Conservation (phyloP, 1,140 invertebrate genomes). For the Sycobia sp. region DNA sequence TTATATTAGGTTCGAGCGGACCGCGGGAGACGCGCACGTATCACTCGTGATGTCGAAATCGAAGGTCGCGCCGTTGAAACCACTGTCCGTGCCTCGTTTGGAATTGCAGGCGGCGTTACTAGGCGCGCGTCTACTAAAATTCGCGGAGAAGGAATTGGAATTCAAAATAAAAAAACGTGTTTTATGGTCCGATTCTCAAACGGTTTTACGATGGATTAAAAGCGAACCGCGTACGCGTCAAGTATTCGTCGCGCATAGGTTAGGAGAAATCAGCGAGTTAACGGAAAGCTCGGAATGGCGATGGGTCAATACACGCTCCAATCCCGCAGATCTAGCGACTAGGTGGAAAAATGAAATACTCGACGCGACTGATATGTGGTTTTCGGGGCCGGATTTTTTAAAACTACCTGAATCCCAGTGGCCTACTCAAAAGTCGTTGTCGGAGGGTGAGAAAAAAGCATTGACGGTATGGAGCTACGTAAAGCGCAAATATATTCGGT, state of each 20-base stretch:
- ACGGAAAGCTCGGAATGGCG: neutral
- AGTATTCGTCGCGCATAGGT: neutral
- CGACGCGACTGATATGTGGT: neutral
- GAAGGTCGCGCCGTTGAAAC: neutral
- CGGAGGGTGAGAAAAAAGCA: neutral
- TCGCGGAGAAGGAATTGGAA: neutral
- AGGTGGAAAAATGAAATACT: neutral
- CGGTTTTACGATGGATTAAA: neutral
- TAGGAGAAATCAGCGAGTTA: neutral
- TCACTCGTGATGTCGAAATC: neutral
- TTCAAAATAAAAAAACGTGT: neutral
- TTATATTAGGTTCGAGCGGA: neutral
- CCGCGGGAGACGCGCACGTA: neutral
- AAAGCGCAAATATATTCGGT: neutral
- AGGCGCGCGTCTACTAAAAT: neutral
- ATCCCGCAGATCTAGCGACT: neutral
- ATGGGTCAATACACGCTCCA: neutral
- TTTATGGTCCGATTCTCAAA: neutral
- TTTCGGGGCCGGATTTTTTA: neutral
- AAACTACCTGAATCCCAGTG: neutral
- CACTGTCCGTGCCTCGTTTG: neutral
- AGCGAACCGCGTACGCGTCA: neutral
- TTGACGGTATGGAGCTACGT: neutral
- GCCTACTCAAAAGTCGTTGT: neutral
- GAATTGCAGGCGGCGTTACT: constrained; percentile 9